Percentiles rank a stretch among this genome's conserved stretches.
These are phyloP conservation scores for Sialis lutaria DNA, from an alignment of 2,888 invertebrate species.

Conservation along the genomic window DNA sequence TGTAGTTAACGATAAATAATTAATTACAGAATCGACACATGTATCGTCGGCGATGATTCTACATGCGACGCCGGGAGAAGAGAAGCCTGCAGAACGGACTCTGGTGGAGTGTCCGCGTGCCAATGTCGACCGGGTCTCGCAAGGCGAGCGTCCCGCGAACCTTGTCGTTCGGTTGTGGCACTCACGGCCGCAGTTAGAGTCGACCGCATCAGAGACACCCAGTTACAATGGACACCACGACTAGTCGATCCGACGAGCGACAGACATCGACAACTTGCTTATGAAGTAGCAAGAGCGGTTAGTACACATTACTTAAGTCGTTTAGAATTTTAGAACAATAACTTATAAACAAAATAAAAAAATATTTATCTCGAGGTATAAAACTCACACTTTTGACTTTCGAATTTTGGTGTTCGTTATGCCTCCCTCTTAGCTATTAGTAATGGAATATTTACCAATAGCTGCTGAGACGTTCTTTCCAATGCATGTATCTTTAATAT, in stretches of 20 bases:
- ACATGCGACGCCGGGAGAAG: conserved; percentile 79
- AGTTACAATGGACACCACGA: conserved; percentile 61
- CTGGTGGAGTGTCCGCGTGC: conserved; percentile 70
- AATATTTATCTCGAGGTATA: too few relatives aligned
- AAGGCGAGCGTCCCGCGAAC: conserved; percentile 52
- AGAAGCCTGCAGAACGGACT: conserved; percentile 73
- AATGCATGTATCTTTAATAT: too few relatives aligned
- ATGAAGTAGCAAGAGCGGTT: conserved; percentile 75
- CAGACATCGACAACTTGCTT: conserved; percentile 64
- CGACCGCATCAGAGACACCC: conserved; percentile 64
- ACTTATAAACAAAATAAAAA: too few relatives aligned
- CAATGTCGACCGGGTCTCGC: conserved; percentile 69
- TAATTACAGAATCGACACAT: conserved; percentile 61
- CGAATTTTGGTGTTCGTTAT: too few relatives aligned
- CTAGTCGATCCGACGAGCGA: conserved; percentile 61
- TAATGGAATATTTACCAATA: too few relatives aligned
- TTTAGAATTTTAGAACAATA: too few relatives aligned
- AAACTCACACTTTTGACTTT: too few relatives aligned
- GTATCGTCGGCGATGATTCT: conserved; percentile 82
- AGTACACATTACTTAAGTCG: conserved; percentile 24
- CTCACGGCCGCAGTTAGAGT: conserved; percentile 64
- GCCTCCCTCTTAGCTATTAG: too few relatives aligned
- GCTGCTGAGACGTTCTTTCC: too few relatives aligned
- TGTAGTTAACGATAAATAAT: neutral
- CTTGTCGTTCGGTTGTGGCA: conserved; percentile 61